phyloP scores from a whole-genome alignment of 2,888 invertebrate species.

The Nemurella pictetii region DNA sequence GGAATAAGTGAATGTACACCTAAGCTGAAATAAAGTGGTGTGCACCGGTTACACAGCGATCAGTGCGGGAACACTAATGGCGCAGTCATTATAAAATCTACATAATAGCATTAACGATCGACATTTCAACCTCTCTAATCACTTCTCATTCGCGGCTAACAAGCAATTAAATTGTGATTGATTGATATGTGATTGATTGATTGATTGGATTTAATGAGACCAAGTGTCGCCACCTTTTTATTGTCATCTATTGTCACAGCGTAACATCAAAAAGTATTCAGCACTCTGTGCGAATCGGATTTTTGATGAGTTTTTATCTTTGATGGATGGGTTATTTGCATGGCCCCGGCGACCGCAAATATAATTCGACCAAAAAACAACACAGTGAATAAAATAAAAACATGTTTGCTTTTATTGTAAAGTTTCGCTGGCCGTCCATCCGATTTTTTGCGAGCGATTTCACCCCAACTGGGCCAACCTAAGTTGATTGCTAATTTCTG shows the following conservation, averaged over 20 bases:
- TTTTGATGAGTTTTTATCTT: background rate
- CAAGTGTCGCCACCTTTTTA: background rate
- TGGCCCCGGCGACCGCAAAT: background rate
- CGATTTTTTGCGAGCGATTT: background rate
- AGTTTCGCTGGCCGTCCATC: background rate
- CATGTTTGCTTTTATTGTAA: background rate
- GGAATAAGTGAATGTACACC: background rate
- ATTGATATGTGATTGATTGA: constrained; percentile 22
- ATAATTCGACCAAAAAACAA: background rate
- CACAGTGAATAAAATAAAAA: background rate
- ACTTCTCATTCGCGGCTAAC: constrained; percentile 12
- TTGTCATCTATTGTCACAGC: background rate
- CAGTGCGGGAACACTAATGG: background rate
- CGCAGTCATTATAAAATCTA: constrained; percentile 17
- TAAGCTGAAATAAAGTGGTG: background rate
- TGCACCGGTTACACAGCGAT: constrained; percentile 29
- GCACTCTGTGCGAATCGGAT: background rate
- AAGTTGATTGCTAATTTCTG: background rate
- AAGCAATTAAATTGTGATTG: constrained; percentile 23
- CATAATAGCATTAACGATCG: constrained; percentile 15
- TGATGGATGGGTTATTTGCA: constrained; percentile 4
- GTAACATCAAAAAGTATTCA: constrained; percentile 5
- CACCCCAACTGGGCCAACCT: background rate
- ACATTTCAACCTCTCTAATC: background rate
- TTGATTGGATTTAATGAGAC: background rate